These are phyloP conservation scores for Catagonus wagneri DNA, from an alignment of 2,113 vertebrate species.

Conservation along the genomic window DNA sequence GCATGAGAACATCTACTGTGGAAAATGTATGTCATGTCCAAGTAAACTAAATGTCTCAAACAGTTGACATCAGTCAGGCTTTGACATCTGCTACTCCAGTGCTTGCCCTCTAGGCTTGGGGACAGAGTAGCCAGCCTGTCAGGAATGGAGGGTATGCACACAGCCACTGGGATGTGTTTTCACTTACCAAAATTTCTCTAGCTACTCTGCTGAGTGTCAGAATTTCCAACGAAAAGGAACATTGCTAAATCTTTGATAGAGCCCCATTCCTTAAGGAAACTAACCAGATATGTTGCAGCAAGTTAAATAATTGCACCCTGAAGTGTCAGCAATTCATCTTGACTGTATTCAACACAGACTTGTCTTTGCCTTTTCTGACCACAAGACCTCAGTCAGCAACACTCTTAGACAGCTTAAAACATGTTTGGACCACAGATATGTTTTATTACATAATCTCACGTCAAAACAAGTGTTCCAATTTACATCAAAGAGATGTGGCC, in stretches of 20 bases:
- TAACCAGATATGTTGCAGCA: neutral
- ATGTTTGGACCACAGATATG: neutral
- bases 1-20: neutral
- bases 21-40: neutral
- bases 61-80: neutral
- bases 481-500: neutral
- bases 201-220: neutral
- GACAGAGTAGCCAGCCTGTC: neutral
- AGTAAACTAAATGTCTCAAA: neutral
- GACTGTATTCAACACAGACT: neutral
- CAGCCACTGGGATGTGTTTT: neutral
- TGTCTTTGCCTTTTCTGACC: neutral
- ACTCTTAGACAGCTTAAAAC: neutral
- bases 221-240: neutral
- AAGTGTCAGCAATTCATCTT: neutral
- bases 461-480: neutral
- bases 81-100: neutral
- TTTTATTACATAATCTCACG: neutral
- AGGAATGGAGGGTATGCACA: rapidly evolving
- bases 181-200: neutral
- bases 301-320: neutral
- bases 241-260: neutral
- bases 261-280: neutral
- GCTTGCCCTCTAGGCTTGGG: neutral
- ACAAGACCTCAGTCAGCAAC: neutral